Percentiles rank a stretch among this genome's conserved stretches.
These are phyloP conservation scores for Sphecodes monilicornis DNA, from an alignment of 2,888 invertebrate species.

Conservation along the genomic window DNA sequence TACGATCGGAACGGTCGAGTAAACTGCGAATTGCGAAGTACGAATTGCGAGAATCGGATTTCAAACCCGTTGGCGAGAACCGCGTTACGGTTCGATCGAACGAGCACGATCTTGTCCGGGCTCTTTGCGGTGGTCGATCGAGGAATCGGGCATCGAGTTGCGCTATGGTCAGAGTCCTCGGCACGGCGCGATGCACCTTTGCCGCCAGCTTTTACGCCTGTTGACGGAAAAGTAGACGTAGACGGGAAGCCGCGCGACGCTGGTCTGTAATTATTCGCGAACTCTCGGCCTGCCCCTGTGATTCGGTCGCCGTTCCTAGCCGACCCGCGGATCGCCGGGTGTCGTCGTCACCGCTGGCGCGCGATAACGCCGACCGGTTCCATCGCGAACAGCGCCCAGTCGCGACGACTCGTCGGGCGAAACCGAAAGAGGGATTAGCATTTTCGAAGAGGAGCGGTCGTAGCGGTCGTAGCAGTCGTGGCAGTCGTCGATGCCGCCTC, in stretches of 20 bases:
- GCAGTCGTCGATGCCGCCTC: background rate
- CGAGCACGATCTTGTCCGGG: background rate
- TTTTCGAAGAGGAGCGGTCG: background rate
- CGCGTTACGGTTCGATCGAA: no score
- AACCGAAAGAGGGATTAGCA: constrained; percentile 9
- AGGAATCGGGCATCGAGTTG: constrained; percentile 2
- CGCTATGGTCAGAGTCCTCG: background rate
- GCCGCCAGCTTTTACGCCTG: constrained; percentile 17
- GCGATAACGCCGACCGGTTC: background rate
- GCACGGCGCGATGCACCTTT: background rate
- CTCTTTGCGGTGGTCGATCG: background rate
- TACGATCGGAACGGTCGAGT: background rate
- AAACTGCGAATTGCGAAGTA: background rate
- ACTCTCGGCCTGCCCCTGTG: constrained; percentile 69
- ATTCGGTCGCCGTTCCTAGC: constrained; percentile 68
- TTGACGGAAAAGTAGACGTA: constrained; percentile 59
- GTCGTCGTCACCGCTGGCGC: background rate
- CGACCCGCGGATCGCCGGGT: background rate
- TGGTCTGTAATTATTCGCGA: constrained; percentile 73
- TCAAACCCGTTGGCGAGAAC: background rate
- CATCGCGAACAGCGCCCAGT: background rate
- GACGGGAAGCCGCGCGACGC: constrained; percentile 36
- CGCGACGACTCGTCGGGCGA: background rate
- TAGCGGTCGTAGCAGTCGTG: background rate
- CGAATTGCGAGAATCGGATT: background rate